Base-by-base conservation (phyloP, 2,888 invertebrate genomes). In the Bembecia ichneumoniformis region DNA sequence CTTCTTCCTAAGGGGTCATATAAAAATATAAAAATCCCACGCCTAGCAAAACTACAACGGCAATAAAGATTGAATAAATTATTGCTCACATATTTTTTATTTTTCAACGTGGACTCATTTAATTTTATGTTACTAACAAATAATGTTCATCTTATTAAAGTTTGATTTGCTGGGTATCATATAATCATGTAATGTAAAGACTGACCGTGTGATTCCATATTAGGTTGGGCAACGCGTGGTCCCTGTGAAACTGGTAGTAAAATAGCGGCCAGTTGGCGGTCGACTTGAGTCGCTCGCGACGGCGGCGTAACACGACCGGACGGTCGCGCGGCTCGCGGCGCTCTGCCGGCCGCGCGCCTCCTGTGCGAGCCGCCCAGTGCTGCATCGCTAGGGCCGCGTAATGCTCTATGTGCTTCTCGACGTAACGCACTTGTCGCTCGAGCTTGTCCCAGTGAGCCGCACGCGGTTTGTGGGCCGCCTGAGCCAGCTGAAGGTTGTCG, bases 201-300 rank as follows among this genome's bases (percentile, higher is more conserved):
- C 71, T 73, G 64, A 95, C 95, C 80, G 97, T 98, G 71, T 97
- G 97, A 78, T 99, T 99, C 99, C 99, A 99, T 67, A 99, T 97
- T 43, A 99, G 89, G 86, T 99, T 98, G 0, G 99, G 96, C 75
- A 96, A 90, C 51, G 96, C 93, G 74, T 99, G 99, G 84, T 99
- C 98, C 69, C 92, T 91, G 68, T 92, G 92, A 82, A 99, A 99
- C 81, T 96, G 95, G 80, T 96, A 96, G 83, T 97, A 99, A 87
- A 99, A 98, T 58, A 96, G 88, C 48, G 92, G 91, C 96, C 97
- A 97, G 84, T 98, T 98, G 15, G 94, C 93, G 63, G 92, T 92
- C 48, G 94, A 92, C 82, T 96, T 96, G 54, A 97, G 91, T 54
- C 95, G 82, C 77, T 97, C 96, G 16, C 99, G 88, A 4, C 98